Percentiles rank a stretch among this genome's conserved stretches.
phyloP scores from a whole-genome alignment of 2,113 vertebrate genomes.

The Mystacornis crossleyi region DNA sequence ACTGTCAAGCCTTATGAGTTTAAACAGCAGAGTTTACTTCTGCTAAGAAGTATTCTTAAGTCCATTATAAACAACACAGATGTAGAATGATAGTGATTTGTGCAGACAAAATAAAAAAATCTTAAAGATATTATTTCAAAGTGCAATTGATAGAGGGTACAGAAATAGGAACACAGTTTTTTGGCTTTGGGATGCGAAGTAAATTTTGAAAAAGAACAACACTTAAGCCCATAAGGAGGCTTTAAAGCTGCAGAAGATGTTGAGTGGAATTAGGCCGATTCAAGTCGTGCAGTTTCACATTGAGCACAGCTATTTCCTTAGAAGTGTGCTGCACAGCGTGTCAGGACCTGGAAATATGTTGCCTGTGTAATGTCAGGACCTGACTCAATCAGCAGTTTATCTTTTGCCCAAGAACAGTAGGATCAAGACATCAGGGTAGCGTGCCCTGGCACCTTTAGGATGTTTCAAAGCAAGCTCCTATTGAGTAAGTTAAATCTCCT shows the following conservation, averaged over 20 bases:
- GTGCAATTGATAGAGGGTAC: neutral
- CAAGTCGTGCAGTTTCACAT: neutral
- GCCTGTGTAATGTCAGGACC: slow-evolving; percentile 47
- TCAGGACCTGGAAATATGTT: slow-evolving; percentile 64
- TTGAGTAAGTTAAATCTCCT: slow-evolving; percentile 36
- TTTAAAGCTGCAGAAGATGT: neutral
- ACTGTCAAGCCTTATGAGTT: slow-evolving; percentile 43
- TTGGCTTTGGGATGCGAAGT: neutral
- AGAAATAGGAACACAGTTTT: neutral
- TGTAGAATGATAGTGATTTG: neutral
- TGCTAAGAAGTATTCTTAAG: slow-evolving; percentile 2
- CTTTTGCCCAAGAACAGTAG: slow-evolving; percentile 22
- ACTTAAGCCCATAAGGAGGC: neutral
- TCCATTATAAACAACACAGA: slow-evolving; percentile 16
- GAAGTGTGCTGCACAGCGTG: slow-evolving; percentile 11
- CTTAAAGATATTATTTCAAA: neutral
- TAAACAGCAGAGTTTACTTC: slow-evolving; percentile 51
- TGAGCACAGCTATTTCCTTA: neutral
- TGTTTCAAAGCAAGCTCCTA: neutral
- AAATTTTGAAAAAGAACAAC: neutral
- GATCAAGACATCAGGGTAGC: slow-evolving; percentile 10
- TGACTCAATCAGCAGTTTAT: slow-evolving; percentile 38
- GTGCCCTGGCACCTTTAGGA: neutral
- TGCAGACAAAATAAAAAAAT: neutral
- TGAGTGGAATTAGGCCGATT: neutral